Percentiles rank a stretch among this genome's conserved stretches.
Conservation (phyloP, 2,797 vertebrate genomes). For the Falco rusticolus region DNA sequence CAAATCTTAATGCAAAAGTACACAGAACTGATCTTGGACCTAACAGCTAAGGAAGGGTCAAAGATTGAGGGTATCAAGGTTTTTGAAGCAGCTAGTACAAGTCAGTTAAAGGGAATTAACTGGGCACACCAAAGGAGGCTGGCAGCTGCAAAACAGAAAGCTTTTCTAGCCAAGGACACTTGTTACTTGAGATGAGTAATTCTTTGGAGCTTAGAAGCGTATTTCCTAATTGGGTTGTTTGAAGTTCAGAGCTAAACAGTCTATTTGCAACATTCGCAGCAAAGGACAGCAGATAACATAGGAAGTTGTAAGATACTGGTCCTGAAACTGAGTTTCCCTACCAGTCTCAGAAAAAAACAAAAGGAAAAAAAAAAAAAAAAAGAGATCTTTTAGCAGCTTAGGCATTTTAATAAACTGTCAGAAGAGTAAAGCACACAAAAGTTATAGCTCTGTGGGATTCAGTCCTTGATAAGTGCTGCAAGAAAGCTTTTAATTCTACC, state of each 20-base stretch:
- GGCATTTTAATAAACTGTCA: neutral
- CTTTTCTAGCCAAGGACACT: neutral
- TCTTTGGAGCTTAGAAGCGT: neutral
- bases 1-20: slow-evolving; percentile 48
- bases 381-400: neutral
- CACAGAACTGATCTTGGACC: slow-evolving; percentile 44
- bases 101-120: neutral
- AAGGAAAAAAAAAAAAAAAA: too few species aligned
- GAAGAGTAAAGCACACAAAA: neutral
- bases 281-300: neutral
- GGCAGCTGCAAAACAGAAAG: neutral
- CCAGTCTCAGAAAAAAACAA: neutral
- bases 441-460: neutral
- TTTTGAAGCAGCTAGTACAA: neutral
- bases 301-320: neutral
- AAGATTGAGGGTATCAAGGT: neutral
- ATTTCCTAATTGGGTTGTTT: neutral
- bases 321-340: neutral
- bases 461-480: neutral
- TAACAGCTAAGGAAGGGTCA: neutral
- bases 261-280: neutral
- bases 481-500: neutral
- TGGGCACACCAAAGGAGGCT: neutral
- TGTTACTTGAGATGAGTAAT: neutral
- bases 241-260: neutral